Base-by-base conservation (phyloP, 2,888 invertebrate species). In the Lepidonotus clava region DNA sequence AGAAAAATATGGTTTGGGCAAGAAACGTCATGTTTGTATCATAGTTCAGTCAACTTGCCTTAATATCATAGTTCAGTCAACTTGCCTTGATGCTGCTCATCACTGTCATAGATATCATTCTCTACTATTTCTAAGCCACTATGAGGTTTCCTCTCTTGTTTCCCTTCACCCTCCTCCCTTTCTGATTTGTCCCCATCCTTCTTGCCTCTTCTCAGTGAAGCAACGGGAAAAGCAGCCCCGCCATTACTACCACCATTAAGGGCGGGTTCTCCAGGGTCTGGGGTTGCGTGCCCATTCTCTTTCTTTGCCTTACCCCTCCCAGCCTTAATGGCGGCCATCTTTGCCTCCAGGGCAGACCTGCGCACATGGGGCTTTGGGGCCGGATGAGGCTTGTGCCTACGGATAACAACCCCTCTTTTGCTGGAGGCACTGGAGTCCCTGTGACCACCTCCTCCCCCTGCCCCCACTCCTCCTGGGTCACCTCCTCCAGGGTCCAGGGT, bases 321-420 rank as follows among this genome's bases (percentile, higher is more conserved):
- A 21, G 34, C 71, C 34, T 38, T 41, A 46, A 80, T 80, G 24
- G 41, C 80, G 24, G 21, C 80, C 41, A 80, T 11, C 51, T 80
- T 80, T 14, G 41, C 80, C 32, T 80, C 80, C 51, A 80, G 46
- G 51, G 80, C 80, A 24, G 80, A 80, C 24, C 46, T 41, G 1
- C 80, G 11, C n/a, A 80, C 18, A 28, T 24, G 46, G 6, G 80
- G 80, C 41, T 80, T 80, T 6, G 77, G 77, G 40, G 77, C 77
- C 6, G 77, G 77, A 11, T 41, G 40, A 4, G 77, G 77, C 28
- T 77, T 77, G 4, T 77, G 40, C 5, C 77, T 21, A 38, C 21
- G 21, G 1, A 77, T 14, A 1, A 38, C 41, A n/a, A 4, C 36
- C 8, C 36, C 36, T 8, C 36, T 21, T 21, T 14, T 14, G 51